Conservation (phyloP, 2,113 vertebrate species). For the Perca flavescens region DNA sequence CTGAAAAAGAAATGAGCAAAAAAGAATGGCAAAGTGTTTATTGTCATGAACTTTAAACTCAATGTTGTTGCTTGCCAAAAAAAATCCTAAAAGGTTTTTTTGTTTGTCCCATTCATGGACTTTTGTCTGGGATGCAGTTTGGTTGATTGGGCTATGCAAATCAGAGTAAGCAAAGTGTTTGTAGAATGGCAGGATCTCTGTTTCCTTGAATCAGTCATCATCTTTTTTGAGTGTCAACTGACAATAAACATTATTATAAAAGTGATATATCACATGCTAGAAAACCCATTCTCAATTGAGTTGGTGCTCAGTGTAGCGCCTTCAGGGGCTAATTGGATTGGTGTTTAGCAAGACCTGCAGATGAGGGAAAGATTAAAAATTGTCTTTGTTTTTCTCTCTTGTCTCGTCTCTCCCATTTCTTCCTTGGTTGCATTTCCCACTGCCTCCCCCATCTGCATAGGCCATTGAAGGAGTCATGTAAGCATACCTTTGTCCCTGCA, state of each 20-base stretch:
- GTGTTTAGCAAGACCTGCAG: conserved; percentile 85
- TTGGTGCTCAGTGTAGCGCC: conserved; percentile 72
- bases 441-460: conserved; percentile 72
- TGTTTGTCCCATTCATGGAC: background rate
- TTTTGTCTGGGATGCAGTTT: background rate
- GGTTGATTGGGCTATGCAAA: background rate
- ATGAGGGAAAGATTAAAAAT: conserved; percentile 82
- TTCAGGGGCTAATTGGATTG: conserved; percentile 86
- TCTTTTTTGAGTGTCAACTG: conserved; percentile 49
- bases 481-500: conserved; percentile 83
- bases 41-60: conserved; percentile 17
- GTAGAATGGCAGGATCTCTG: background rate
- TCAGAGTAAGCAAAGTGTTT: background rate
- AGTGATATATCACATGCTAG: conserved; percentile 76
- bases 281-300: conserved; percentile 75
- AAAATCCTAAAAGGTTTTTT: background rate
- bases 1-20: background rate
- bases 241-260: conserved; percentile 70
- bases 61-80: background rate
- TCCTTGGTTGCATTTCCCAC: conserved; percentile 67
- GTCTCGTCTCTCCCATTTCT: conserved; percentile 63
- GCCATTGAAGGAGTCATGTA: conserved; percentile 79
- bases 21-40: conserved; percentile 2
- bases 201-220: conserved; percentile 40
- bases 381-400: conserved; percentile 81